Conservation (phyloP, 2,797 vertebrate genomes). For the Gymnocypris eckloni region DNA sequence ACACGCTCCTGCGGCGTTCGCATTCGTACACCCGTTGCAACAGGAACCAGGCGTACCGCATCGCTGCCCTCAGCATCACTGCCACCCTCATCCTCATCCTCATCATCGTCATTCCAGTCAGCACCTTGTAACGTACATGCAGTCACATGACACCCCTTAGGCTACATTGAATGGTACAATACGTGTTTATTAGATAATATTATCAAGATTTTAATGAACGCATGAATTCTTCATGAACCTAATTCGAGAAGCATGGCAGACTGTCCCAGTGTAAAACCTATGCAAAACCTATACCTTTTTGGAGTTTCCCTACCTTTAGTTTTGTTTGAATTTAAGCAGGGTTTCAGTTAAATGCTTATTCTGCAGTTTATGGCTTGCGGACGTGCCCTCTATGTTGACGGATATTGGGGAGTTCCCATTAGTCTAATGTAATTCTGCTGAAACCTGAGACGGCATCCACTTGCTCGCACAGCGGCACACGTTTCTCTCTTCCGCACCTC, state of each 20-base stretch:
- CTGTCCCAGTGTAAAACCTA: not conserved
- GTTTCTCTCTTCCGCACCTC: not conserved
- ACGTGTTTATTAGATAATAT: slow-evolving; percentile 3
- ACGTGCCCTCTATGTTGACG: slow-evolving; percentile 73
- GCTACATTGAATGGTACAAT: slow-evolving; percentile 19
- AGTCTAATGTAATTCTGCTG: slow-evolving; percentile 61
- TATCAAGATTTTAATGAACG: slow-evolving; percentile 1
- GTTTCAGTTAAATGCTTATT: slow-evolving; percentile 53
- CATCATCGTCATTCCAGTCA: slow-evolving; percentile 62
- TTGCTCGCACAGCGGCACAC: slow-evolving; percentile 27
- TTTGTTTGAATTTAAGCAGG: slow-evolving; percentile 47
- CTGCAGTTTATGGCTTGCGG: slow-evolving; percentile 30
- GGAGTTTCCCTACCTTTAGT: slow-evolving; percentile 1
- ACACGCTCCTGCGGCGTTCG: slow-evolving; percentile 66
- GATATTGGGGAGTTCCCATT: slow-evolving; percentile 76
- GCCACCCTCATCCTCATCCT: slow-evolving; percentile 62
- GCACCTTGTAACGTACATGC: slow-evolving; percentile 56
- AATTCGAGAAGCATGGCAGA: slow-evolving; percentile 22
- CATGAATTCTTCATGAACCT: slow-evolving; percentile 20
- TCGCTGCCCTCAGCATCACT: slow-evolving; percentile 60
- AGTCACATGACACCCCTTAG: slow-evolving; percentile 24
- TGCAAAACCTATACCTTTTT: slow-evolving; percentile 13
- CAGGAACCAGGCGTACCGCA: slow-evolving; percentile 54
- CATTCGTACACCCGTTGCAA: slow-evolving; percentile 55
- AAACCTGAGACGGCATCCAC: slow-evolving; percentile 59